These are phyloP conservation scores for Carcinoscorpius rotundicauda DNA, from an alignment of 1,140 invertebrate genomes.

Conservation along the genomic window DNA sequence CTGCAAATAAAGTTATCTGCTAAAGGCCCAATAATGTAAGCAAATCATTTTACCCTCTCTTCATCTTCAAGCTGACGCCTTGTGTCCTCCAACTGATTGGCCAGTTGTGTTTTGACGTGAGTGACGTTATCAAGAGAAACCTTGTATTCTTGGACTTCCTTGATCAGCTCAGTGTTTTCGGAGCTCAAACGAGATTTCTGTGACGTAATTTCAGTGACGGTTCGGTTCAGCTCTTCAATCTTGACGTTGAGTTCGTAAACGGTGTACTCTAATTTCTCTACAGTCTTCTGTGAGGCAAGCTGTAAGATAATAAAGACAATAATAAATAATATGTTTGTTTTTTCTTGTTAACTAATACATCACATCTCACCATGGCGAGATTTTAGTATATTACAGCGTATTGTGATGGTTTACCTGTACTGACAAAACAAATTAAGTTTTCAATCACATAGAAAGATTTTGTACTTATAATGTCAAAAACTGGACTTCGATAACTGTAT, in stretches of 20 bases:
- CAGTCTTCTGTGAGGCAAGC: slow-evolving; percentile 65
- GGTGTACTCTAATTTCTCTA: slow-evolving; percentile 76
- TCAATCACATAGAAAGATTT: no score
- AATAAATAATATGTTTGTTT: no score
- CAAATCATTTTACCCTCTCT: slow-evolving; percentile 48
- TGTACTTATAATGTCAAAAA: no score
- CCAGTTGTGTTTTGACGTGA: slow-evolving; percentile 76
- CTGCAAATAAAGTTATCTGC: no score
- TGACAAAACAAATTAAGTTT: no score
- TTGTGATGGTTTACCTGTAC: no score
- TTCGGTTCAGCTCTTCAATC: slow-evolving; percentile 90
- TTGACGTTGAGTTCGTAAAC: slow-evolving; percentile 81
- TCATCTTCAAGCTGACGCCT: slow-evolving; percentile 88
- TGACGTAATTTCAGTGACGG: slow-evolving; percentile 84
- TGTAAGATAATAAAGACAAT: background rate
- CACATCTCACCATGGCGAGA: no score
- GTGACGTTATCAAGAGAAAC: slow-evolving; percentile 81
- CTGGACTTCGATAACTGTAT: no score
- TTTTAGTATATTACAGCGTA: no score
- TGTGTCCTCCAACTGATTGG: slow-evolving; percentile 80
- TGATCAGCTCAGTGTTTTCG: slow-evolving; percentile 87
- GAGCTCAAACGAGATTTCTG: slow-evolving; percentile 30
- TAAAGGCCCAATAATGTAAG: no score
- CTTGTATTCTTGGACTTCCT: slow-evolving; percentile 90
- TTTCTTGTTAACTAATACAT: no score